Base-by-base conservation (phyloP, 2,888 invertebrate genomes). In the Drosophila lutescens region DNA sequence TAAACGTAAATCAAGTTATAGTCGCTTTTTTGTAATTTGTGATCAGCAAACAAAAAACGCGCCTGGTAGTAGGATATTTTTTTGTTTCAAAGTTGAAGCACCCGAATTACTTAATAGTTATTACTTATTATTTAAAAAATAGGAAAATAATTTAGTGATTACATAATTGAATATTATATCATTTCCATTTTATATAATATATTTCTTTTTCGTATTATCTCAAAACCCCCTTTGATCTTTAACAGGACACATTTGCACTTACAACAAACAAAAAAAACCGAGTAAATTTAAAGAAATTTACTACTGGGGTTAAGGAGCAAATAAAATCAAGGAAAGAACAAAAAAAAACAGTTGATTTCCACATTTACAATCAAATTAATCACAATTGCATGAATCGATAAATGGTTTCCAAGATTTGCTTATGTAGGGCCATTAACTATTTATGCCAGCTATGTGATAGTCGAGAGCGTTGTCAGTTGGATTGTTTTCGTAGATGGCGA, bases 401-500 rank as follows among this genome's bases (percentile, higher is more conserved):
- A 32, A 49, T 49, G 49, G 32, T 20, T 49, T 32, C 32, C 12
- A 32, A 13, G 32, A 17, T 15, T 15, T 32, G 8, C 20, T 23
- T 30, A 10, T 56, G 23, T 10, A 13, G 26, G 40, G 13, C 60
- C 60, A 59, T 32, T 41, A 7, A 40, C 59, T 32, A 59, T 40
- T 58, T 58, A 59, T 40, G 60, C 60, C 58, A 40, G 30, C 59
- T 59, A 59, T 60, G 90, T 81, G 79, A 90, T 91, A 76, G 90
- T 90, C 74, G 91, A 90, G 63, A 91, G 88, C 69, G 91, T 91
- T 67, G 91, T 90, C 63, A 91, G 78, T 79, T 90, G 90, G 73
- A 91, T 90, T 74, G 89, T 91, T 76, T 91, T 91, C 47, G 86
- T 90, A 30, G 91, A 90, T 30, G 92, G 91, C 53, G 92, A 92